Evolutionary conservation across 2,888 invertebrate species (phyloP).

Genomic region (Noctua comes): DNA sequence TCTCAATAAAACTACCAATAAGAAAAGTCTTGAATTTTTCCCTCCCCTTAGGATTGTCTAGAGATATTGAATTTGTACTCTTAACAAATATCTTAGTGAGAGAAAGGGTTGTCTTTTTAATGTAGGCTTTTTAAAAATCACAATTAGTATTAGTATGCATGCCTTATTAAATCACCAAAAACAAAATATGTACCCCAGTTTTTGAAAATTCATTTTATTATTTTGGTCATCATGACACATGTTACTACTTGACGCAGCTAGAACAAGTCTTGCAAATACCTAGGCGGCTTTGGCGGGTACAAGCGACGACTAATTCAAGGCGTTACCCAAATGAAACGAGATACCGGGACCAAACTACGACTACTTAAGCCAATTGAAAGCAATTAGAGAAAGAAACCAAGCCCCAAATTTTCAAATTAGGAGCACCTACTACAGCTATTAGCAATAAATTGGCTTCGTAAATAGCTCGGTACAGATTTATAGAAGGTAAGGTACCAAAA

Average conservation of each 20-base stretch:
- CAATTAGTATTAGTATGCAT: background rate
- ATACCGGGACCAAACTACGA: constrained; percentile 52
- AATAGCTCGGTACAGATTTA: constrained; percentile 16
- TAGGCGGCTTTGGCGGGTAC: constrained; percentile 36
- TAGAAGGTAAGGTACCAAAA: constrained; percentile 39
- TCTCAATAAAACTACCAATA: constrained; percentile 8
- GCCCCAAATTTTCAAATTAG: constrained; percentile 35
- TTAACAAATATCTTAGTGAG: background rate
- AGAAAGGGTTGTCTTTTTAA: background rate
- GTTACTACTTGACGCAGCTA: background rate
- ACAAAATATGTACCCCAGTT: background rate
- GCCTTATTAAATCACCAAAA: background rate
- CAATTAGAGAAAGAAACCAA: constrained; percentile 61
- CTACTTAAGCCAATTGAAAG: constrained; percentile 69
- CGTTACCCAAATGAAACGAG: constrained; percentile 66
- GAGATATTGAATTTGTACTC: background rate
- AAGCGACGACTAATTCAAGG: constrained; percentile 50
- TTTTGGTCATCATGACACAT: constrained; percentile 8
- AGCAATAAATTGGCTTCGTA: constrained; percentile 10
- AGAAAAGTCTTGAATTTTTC: background rate
- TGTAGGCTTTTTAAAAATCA: no score
- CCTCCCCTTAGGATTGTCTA: background rate
- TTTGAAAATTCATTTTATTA: background rate
- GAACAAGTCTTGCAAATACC: constrained; percentile 5
- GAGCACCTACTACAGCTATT: background rate